phyloP scores from a whole-genome alignment of 2,113 vertebrate genomes.

The Lontra canadensis region DNA sequence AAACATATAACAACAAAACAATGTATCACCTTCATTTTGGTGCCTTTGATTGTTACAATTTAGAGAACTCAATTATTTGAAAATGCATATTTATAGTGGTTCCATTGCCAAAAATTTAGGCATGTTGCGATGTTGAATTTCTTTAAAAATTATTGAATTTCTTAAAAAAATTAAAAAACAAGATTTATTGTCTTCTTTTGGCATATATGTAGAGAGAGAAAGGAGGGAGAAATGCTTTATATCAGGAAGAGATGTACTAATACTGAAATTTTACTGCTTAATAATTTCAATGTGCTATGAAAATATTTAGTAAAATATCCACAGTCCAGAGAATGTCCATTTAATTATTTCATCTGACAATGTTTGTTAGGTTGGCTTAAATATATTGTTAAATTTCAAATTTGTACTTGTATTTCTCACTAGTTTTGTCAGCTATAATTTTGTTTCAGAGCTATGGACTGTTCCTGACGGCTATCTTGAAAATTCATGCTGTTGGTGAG shows the following conservation, averaged over 20 bases:
- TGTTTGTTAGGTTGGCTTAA: background rate
- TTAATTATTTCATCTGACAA: background rate
- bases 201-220: background rate
- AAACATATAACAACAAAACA: background rate
- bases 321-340: background rate
- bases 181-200: background rate
- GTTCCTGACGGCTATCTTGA: background rate
- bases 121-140: background rate
- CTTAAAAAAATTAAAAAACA: background rate
- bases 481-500: background rate
- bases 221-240: background rate
- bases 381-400: background rate
- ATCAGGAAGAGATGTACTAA: background rate
- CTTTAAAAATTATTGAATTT: background rate
- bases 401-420: background rate
- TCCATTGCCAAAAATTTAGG: background rate
- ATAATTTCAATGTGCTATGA: background rate
- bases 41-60: background rate
- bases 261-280: background rate
- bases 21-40: background rate
- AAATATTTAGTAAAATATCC: background rate
- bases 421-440: background rate
- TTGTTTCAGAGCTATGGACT: background rate
- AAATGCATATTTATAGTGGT: background rate
- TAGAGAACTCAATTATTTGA: background rate